phyloP scores from a whole-genome alignment of 2,797 vertebrate genomes.

The Micrastur ruficollis region DNA sequence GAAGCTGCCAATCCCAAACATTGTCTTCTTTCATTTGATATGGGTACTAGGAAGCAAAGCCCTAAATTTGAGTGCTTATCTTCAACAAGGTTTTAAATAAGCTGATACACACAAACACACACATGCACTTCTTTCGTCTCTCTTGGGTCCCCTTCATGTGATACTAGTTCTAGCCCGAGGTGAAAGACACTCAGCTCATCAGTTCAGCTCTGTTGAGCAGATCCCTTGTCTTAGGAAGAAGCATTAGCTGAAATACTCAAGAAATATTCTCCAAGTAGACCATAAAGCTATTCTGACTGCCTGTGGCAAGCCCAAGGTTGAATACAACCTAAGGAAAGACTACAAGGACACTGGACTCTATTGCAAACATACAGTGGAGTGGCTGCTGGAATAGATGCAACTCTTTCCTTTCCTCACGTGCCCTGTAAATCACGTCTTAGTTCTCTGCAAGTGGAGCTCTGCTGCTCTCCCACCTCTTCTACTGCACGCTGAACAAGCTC shows the following conservation, averaged over 20 bases:
- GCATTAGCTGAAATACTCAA: neutral
- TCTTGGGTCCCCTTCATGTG: neutral
- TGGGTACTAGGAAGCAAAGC: neutral
- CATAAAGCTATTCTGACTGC: neutral
- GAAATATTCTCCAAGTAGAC: neutral
- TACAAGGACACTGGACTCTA: neutral
- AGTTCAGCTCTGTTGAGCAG: conserved; percentile 9
- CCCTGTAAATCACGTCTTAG: neutral
- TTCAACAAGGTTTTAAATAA: neutral
- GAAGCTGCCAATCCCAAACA: neutral
- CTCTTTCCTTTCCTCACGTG: neutral
- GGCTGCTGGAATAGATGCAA: neutral
- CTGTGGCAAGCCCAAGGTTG: neutral
- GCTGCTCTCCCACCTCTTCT: neutral
- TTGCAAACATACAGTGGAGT: neutral
- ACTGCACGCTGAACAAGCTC: neutral
- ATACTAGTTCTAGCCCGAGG: conserved; percentile 29
- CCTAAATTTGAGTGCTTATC: neutral
- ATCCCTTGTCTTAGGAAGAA: neutral
- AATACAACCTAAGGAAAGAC: neutral
- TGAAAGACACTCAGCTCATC: conserved; percentile 14
- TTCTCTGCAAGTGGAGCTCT: neutral
- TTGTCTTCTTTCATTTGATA: neutral
- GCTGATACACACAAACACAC: neutral
- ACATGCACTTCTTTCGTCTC: neutral